Conservation (phyloP, 64 coral and sea anemone genomes). For the Dendronephthya gigantea region DNA sequence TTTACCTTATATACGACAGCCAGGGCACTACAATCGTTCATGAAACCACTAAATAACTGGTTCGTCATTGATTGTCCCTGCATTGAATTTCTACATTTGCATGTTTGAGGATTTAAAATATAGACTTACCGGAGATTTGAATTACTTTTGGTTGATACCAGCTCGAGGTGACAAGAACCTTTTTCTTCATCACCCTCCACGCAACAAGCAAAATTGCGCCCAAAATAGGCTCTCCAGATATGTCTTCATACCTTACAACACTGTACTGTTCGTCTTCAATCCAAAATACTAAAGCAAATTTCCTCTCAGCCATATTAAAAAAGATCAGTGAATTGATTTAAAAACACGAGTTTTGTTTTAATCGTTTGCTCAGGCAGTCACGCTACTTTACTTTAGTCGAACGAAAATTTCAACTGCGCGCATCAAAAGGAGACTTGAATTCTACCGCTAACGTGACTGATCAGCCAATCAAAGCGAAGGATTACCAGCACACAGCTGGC, state of each 20-base stretch:
- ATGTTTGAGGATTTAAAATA: no score
- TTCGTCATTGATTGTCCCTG: no score
- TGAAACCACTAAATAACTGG: no score
- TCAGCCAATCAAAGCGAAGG: not conserved
- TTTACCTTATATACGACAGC: no score
- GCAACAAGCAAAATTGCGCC: not conserved
- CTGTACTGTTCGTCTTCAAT: not conserved
- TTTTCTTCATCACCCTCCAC: not conserved
- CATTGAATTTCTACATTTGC: no score
- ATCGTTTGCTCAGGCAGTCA: not conserved
- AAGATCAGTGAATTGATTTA: not conserved
- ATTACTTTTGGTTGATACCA: not conserved
- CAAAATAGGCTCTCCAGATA: not conserved
- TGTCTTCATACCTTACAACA: not conserved
- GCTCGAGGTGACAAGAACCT: not conserved
- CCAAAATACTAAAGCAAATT: not conserved
- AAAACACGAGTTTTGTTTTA: not conserved
- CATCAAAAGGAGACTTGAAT: no score
- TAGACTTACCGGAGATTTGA: no score
- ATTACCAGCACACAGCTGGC: not conserved
- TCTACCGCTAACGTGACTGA: no score
- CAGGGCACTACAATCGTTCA: no score
- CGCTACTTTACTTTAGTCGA: not conserved
- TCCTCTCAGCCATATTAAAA: not conserved
- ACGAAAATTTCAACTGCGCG: not conserved